A percentile compares a stretch with the other conserved stretches of the same genome.
These are phyloP conservation scores for Chionis minor DNA, from an alignment of 2,113 vertebrate species.

Conservation along the genomic window DNA sequence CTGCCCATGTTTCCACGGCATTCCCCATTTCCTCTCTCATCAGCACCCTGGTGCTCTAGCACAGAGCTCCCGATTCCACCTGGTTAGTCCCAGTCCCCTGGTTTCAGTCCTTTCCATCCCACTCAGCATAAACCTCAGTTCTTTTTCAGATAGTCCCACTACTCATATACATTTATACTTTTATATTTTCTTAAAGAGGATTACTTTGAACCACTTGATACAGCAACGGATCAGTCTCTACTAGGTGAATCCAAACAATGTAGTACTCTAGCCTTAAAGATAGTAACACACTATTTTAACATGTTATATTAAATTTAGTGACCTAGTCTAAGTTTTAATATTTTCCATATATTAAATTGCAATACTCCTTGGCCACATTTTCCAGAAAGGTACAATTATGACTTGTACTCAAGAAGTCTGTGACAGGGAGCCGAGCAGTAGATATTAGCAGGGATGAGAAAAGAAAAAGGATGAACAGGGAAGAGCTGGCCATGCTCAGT, in stretches of 20 bases:
- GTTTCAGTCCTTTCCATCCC: neutral
- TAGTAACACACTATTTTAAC: neutral
- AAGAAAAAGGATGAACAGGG: neutral
- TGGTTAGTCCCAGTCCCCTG: neutral
- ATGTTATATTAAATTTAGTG: neutral
- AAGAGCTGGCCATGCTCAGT: neutral
- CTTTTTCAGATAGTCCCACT: neutral
- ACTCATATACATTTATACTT: neutral
- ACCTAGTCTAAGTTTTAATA: neutral
- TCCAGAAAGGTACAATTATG: neutral
- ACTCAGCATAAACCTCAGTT: neutral
- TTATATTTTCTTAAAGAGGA: neutral
- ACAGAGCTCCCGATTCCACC: neutral
- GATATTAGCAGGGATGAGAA: neutral
- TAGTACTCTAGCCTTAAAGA: neutral
- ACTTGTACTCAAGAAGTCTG: neutral
- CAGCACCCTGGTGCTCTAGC: neutral
- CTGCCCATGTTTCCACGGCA: neutral
- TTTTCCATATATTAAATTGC: neutral
- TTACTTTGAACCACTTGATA: neutral
- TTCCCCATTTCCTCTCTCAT: neutral
- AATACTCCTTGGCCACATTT: neutral
- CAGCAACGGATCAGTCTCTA: neutral
- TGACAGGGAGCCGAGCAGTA: neutral
- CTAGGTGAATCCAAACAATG: neutral